Conservation (phyloP, 2,888 invertebrate species). For the Ariolimax columbianus region DNA sequence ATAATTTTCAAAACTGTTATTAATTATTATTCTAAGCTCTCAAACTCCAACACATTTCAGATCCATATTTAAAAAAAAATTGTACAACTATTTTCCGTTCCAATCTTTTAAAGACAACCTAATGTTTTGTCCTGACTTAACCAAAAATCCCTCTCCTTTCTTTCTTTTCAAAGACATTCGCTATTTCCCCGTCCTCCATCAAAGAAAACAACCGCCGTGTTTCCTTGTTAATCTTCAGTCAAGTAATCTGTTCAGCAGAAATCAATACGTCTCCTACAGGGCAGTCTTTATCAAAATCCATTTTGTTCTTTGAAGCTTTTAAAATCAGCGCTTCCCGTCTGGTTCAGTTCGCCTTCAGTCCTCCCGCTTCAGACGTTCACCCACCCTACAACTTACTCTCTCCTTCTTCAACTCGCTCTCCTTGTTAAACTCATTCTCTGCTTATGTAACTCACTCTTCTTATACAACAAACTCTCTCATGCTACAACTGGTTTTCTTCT, state of each 20-base stretch:
- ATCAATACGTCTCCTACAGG: constrained; percentile 27
- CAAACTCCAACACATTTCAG: too few relatives aligned
- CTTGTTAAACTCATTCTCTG: too few relatives aligned
- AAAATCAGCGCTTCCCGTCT: constrained; percentile 35
- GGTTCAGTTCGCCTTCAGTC: background rate
- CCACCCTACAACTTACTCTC: background rate
- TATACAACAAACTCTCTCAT: too few relatives aligned
- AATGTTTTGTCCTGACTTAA: too few relatives aligned
- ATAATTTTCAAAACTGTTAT: too few relatives aligned
- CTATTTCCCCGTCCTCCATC: background rate
- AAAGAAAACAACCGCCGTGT: constrained; percentile 13
- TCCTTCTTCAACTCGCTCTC: too few relatives aligned
- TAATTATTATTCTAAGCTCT: too few relatives aligned
- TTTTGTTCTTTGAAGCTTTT: constrained; percentile 45
- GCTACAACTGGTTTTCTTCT: too few relatives aligned
- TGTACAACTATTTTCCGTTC: background rate
- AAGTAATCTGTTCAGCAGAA: constrained; percentile 35
- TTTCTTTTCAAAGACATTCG: background rate
- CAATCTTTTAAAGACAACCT: background rate
- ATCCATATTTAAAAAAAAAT: too few relatives aligned
- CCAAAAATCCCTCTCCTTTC: background rate
- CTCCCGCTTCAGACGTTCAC: background rate
- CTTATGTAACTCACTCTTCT: too few relatives aligned
- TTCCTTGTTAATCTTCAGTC: constrained; percentile 24
- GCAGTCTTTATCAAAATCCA: constrained; percentile 43